Percentiles rank a stretch among this genome's conserved stretches.
Evolutionary conservation across 2,888 invertebrate genomes (phyloP).

Genomic region (Hypomecis punctinalis): DNA sequence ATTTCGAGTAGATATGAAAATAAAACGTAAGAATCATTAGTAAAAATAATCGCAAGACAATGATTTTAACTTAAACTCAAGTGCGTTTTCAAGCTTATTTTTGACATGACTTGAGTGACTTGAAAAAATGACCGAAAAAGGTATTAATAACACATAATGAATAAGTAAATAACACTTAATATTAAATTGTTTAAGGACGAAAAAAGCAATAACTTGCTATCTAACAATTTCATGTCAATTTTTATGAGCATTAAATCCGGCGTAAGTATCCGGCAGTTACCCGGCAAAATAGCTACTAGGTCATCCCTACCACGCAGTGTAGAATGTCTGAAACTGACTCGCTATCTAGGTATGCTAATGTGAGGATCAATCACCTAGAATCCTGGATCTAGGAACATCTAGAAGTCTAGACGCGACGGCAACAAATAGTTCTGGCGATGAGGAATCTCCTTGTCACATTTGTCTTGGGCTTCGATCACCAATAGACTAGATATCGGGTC

Average conservation of each 20-base stretch:
- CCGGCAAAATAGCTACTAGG: slow-evolving; percentile 9
- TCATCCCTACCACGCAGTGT: slow-evolving; percentile 18
- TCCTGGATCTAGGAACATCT: slow-evolving; percentile 30
- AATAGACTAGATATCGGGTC: too few species aligned
- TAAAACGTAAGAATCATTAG: too few species aligned
- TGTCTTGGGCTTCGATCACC: too few species aligned
- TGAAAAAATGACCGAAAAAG: too few species aligned
- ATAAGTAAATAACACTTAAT: too few species aligned
- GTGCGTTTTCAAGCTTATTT: too few species aligned
- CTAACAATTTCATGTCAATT: not conserved
- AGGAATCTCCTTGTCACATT: slow-evolving; percentile 40
- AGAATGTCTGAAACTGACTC: slow-evolving; percentile 39
- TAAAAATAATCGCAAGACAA: too few species aligned
- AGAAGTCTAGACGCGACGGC: slow-evolving; percentile 41
- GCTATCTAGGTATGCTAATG: slow-evolving; percentile 63
- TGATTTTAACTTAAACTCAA: too few species aligned
- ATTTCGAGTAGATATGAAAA: too few species aligned
- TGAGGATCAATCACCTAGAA: slow-evolving; percentile 64
- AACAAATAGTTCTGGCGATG: slow-evolving; percentile 54
- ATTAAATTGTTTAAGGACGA: too few species aligned
- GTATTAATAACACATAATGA: too few species aligned
- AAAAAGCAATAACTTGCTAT: not conserved
- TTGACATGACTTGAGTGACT: too few species aligned
- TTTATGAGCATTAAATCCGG: not conserved
- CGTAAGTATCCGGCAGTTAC: slow-evolving; percentile 8